These are phyloP conservation scores for Acropternis orthonyx DNA, from an alignment of 2,797 vertebrate genomes.

Conservation along the genomic window DNA sequence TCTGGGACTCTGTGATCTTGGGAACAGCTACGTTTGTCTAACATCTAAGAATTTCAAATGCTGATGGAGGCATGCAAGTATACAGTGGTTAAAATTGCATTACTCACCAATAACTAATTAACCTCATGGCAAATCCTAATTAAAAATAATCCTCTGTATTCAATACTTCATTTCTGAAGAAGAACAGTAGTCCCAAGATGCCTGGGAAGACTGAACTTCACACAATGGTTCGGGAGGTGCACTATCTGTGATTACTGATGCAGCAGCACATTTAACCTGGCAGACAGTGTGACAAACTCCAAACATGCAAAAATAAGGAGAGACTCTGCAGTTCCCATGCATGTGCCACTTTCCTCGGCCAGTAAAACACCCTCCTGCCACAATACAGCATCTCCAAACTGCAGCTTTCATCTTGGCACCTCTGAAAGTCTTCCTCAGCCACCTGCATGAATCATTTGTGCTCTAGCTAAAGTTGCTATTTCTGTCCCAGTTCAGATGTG, in stretches of 20 bases:
- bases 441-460: conserved; percentile 29
- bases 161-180: background rate
- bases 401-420: background rate
- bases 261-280: background rate
- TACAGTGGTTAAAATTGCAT: background rate
- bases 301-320: background rate
- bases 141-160: background rate
- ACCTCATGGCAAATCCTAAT: background rate
- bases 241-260: background rate
- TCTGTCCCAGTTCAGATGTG: conserved; percentile 13
- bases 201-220: background rate
- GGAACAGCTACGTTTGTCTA: background rate
- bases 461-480: conserved; percentile 38
- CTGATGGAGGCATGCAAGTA: background rate
- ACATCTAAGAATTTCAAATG: background rate
- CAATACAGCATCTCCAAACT: background rate
- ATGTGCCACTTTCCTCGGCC: background rate
- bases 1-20: background rate
- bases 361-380: background rate
- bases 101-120: background rate
- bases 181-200: background rate
- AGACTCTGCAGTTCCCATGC: background rate
- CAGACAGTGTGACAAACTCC: background rate
- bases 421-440: background rate
- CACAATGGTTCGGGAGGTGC: background rate